Evolutionary conservation across 2,888 invertebrate species (phyloP).

Genomic region (Callyntrura guangdongensis): DNA sequence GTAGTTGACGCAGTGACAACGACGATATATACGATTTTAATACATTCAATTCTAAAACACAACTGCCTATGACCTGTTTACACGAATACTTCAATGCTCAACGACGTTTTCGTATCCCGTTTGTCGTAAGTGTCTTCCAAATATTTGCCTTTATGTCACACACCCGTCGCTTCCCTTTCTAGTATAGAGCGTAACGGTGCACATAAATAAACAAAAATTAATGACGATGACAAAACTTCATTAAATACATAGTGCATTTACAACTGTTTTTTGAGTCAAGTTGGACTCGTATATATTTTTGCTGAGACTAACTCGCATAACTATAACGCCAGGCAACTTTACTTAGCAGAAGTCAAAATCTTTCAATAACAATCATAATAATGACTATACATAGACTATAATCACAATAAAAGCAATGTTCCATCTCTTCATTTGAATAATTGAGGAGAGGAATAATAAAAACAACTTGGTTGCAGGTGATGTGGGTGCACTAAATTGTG

Average conservation of each 20-base stretch:
- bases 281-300: neutral
- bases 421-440: slow-evolving; percentile 67
- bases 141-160: slow-evolving; percentile 61
- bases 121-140: slow-evolving; percentile 55
- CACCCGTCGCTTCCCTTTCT: neutral
- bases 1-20: slow-evolving; percentile 4
- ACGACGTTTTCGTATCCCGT: slow-evolving; percentile 40
- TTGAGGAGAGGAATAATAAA: slow-evolving; percentile 61
- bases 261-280: neutral
- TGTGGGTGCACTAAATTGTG: slow-evolving; percentile 68
- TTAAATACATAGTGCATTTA: neutral
- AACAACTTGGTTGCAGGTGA: slow-evolving; percentile 62
- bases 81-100: neutral
- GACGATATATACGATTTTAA: slow-evolving; percentile 26
- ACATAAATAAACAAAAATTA: neutral
- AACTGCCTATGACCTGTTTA: slow-evolving; percentile 3
- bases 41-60: slow-evolving; percentile 5
- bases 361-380: slow-evolving; percentile 36
- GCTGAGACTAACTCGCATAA: too few species aligned
- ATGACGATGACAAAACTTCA: slow-evolving; percentile 5
- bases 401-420: slow-evolving; percentile 22
- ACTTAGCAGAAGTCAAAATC: slow-evolving; percentile 36
- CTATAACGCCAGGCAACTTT: slow-evolving; percentile 8
- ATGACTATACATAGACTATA: neutral
- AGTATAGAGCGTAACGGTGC: too few species aligned